Percentiles rank a stretch among this genome's conserved stretches.
phyloP scores from a whole-genome alignment of 1,140 invertebrate species.

The Nephila pilipes region DNA sequence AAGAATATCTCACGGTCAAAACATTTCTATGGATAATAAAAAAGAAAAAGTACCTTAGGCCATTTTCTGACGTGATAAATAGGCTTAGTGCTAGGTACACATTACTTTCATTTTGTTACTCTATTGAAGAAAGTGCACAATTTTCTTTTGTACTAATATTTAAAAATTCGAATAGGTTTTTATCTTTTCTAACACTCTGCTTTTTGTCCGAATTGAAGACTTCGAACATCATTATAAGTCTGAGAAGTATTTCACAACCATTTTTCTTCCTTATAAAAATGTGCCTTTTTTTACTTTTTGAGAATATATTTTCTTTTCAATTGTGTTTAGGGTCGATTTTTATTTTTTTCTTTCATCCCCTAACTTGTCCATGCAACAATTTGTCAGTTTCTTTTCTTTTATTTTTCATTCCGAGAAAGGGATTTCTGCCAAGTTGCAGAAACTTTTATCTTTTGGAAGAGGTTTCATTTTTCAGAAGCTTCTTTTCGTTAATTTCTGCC shows the following conservation, averaged over 20 bases:
- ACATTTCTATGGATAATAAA: too few relatives aligned
- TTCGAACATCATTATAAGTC: conserved; percentile 51
- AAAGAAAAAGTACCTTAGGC: too few relatives aligned
- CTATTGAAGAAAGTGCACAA: too few relatives aligned
- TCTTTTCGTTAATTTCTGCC: conserved; percentile 17
- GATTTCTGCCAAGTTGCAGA: conserved; percentile 16
- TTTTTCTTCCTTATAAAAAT: conserved; percentile 40
- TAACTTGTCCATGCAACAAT: conserved; percentile 33
- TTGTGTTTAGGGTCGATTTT: conserved; percentile 43
- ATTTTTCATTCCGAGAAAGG: neutral
- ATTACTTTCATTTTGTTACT: too few relatives aligned
- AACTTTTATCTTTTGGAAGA: conserved; percentile 15
- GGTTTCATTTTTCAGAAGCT: neutral
- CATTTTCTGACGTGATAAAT: too few relatives aligned
- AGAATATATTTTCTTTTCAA: conserved; percentile 41
- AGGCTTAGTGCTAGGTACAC: too few relatives aligned
- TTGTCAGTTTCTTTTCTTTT: conserved; percentile 1
- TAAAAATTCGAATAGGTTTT: conserved; percentile 19
- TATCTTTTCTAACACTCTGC: neutral
- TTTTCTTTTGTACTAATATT: neutral
- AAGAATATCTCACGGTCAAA: too few relatives aligned
- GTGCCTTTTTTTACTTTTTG: neutral
- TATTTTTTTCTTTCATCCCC: conserved; percentile 1
- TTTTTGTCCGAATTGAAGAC: conserved; percentile 46
- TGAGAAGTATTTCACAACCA: conserved; percentile 29